Percentiles rank a stretch among this genome's conserved stretches.
Evolutionary conservation across 2,797 vertebrate species (phyloP).

Genomic region (Anableps anableps): DNA sequence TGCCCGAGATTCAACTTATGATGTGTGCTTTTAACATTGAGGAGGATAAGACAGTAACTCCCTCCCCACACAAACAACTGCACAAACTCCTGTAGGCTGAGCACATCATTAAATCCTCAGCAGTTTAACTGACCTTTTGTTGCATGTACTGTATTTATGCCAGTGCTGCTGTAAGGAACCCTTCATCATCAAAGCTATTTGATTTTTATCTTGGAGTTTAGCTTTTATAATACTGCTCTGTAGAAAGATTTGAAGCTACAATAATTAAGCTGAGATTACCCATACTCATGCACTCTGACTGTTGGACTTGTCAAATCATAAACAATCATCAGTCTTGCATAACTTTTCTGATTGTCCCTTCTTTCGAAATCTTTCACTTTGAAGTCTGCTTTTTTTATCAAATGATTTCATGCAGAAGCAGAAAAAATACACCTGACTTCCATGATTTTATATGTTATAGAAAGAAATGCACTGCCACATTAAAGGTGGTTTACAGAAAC

Average conservation of each 20-base stretch:
- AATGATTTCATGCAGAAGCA: not conserved
- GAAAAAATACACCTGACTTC: not conserved
- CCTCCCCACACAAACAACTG: not conserved
- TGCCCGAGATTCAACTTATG: constrained; percentile 23
- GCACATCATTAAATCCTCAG: constrained; percentile 37
- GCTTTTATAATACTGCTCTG: constrained; percentile 4
- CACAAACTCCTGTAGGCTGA: not conserved
- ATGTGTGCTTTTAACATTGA: constrained; percentile 16
- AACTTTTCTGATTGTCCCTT: not conserved
- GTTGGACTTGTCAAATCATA: constrained; percentile 15
- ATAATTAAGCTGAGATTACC: not conserved
- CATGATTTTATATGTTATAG: not conserved
- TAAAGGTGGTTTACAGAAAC: not conserved
- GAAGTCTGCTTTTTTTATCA: not conserved
- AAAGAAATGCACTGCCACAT: not conserved
- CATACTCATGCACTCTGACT: not conserved
- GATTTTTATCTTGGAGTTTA: constrained; percentile 22
- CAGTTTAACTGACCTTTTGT: constrained; percentile 26
- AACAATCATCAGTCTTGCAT: not conserved
- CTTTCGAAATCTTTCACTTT: not conserved
- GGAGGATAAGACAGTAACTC: constrained; percentile 42
- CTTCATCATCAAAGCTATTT: constrained; percentile 30
- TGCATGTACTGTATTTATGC: constrained; percentile 54
- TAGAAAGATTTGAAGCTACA: constrained; percentile 20
- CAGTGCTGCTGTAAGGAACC: constrained; percentile 32